Evolutionary conservation across 2,113 vertebrate species (phyloP).

Genomic region (Otolemur garnettii): DNA sequence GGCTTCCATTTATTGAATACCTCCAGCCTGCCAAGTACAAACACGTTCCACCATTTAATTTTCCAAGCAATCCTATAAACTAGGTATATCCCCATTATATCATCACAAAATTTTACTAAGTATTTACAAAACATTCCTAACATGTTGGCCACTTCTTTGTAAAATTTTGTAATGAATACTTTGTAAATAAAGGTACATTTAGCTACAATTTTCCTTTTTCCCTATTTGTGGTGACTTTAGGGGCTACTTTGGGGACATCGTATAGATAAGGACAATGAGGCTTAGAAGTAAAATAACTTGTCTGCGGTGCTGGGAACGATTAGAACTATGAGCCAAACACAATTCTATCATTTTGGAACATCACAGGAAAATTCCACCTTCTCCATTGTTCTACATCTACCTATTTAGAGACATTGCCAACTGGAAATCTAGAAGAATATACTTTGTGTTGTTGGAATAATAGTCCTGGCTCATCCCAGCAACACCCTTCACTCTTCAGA

Average conservation of each 20-base stretch:
- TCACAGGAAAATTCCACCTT: neutral
- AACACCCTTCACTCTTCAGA: neutral
- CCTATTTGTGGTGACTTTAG: too few species aligned
- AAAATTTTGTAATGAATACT: too few species aligned
- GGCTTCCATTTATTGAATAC: neutral
- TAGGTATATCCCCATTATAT: neutral
- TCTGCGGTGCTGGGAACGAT: neutral
- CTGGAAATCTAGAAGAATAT: neutral
- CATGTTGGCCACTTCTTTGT: too few species aligned
- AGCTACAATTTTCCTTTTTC: too few species aligned
- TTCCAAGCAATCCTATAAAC: neutral
- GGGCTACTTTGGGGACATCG: too few species aligned
- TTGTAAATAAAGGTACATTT: too few species aligned
- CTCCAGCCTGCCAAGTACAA: neutral
- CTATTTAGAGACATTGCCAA: neutral
- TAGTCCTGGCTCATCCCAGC: neutral
- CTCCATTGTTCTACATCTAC: neutral
- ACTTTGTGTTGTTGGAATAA: neutral
- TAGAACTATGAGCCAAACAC: neutral
- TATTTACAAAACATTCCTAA: too few species aligned
- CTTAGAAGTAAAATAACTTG: neutral
- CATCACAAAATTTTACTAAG: too few species aligned
- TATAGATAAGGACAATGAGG: neutral
- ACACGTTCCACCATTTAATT: neutral
- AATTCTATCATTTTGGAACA: neutral